Conservation (phyloP, 2,888 invertebrate genomes). For the Nymphalis urticae region DNA sequence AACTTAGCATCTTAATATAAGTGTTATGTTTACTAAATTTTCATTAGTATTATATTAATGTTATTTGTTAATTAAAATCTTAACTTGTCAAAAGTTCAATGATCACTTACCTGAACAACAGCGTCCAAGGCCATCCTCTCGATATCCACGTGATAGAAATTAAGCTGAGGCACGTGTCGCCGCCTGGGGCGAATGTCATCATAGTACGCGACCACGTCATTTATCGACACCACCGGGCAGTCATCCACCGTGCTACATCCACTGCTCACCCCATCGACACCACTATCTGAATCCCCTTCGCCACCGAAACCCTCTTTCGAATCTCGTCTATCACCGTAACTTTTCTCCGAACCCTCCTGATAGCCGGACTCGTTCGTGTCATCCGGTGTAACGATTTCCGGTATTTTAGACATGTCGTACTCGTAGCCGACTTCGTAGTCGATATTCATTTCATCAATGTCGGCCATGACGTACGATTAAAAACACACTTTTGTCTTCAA, state of each 20-base stretch:
- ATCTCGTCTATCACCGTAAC: conserved; percentile 71
- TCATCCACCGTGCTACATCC: conserved; percentile 82
- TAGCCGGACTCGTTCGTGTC: conserved; percentile 77
- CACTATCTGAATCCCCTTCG: conserved; percentile 77
- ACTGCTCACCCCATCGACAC: conserved; percentile 82
- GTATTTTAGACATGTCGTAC: conserved; percentile 68
- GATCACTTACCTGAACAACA: conserved; percentile 64
- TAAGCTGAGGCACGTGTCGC: conserved; percentile 71
- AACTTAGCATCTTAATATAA: too few relatives aligned
- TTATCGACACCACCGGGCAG: conserved; percentile 79
- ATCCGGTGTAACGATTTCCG: conserved; percentile 73
- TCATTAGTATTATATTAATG: too few relatives aligned
- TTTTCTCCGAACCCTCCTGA: conserved; percentile 73
- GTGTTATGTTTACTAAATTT: too few relatives aligned
- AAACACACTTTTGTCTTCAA: conserved; percentile 45
- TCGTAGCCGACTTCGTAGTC: conserved; percentile 71
- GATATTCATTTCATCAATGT: conserved; percentile 61
- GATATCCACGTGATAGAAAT: conserved; percentile 73
- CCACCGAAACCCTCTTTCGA: conserved; percentile 74
- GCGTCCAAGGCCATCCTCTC: conserved; percentile 71
- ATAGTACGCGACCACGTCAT: conserved; percentile 77
- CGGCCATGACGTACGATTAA: conserved; percentile 58
- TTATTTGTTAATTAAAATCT: not conserved
- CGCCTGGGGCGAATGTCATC: conserved; percentile 72
- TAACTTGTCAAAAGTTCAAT: not conserved